Evolutionary conservation across 2,113 vertebrate species (phyloP), one percentile per base, ranked within the genome.

Genomic region (Raja brachyura): DNA sequence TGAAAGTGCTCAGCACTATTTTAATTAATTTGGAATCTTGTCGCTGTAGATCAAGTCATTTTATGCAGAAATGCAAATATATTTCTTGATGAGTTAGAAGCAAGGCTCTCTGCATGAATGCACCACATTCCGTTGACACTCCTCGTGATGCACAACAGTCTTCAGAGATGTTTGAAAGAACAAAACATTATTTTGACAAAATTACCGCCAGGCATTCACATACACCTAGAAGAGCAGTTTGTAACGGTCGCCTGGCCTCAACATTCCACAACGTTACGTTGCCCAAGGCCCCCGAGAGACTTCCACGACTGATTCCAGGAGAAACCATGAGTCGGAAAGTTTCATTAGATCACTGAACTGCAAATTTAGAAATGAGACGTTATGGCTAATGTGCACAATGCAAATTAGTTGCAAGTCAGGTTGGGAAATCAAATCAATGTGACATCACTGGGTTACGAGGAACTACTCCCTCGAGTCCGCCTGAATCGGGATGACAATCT

Each of bases 401-500:
- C 63, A 94, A 73, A 73, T 13, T 73, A 48, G 54, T 70, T 92
- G 68, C 14, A 22, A 73, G 48, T 73, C 74, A 54, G 54, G 59
- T 92, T 20, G 54, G 18, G 4, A 94, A 95, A 93, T 94, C 96
- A 94, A 95, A 96, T 96, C 95, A 95, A 95, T 95, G 94, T 94
- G 95, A 95, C 95, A 96, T 95, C 94, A 95, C 94, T 95, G 94
- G 94, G 94, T 94, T 94, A 93, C 94, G 95, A 94, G 95, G 94
- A 94, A 93, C 94, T 94, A 93, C 94, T 95, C 94, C 95, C 95
- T 93, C 74, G 93, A 94, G 94, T 93, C 93, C 73, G 68, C 93
- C 95, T 94, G 95, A 94, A 95, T 96, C 94, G 83, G 93, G 68
- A 93, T 68, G 94, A 96, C 96, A 96, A 95, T 94, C 94, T 96